Evolutionary conservation across 2,113 vertebrate species (phyloP), one percentile per base, ranked within the genome.

Genomic region (Solea solea): DNA sequence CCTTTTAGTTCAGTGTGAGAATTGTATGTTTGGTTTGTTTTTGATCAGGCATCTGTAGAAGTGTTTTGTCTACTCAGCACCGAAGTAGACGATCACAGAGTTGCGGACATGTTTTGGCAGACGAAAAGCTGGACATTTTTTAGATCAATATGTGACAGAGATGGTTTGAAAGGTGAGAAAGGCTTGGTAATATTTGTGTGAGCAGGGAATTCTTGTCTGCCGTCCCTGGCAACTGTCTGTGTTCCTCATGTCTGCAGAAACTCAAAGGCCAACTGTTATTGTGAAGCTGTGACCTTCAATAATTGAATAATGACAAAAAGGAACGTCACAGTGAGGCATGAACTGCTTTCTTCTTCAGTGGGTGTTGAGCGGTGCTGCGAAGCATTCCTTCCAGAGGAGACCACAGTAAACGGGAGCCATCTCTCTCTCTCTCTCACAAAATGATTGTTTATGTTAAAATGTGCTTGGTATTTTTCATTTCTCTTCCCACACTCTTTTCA

Each of bases 221-320:
- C 72, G 71, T 60, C 72, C 81, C 13, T 40, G 50, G 88, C 70
- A 64, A 81, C 88, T 34, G 61, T 27, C 58, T 61, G 74, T 60
- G 68, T 68, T 62, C 64, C 53, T 84, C 62, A 48, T 42, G 71
- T 72, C 70, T 78, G 78, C 63, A 70, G 48, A 60, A 74, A 58
- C 73, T 84, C 68, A 84, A 72, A 88, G 78, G 70, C 74, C 67
- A 40, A 34, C 70, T 61, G 71, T 76, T 52, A 77, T 84, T 84
- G 81, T 81, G 81, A 68, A 64, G 83, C 84, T 65, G 71, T 90
- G 86, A 88, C 88, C 86, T 90, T 90, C 78, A 74, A 12, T 86
- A 76, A 78, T 87, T 75, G 81, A 82, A 83, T 62, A 52, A 82
- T 76, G 62, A 81, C 59, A 80, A 42, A 89, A 73, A 75, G 68